Base-by-base conservation (phyloP, 1,140 invertebrate genomes). In the Hestina assimilis region DNA sequence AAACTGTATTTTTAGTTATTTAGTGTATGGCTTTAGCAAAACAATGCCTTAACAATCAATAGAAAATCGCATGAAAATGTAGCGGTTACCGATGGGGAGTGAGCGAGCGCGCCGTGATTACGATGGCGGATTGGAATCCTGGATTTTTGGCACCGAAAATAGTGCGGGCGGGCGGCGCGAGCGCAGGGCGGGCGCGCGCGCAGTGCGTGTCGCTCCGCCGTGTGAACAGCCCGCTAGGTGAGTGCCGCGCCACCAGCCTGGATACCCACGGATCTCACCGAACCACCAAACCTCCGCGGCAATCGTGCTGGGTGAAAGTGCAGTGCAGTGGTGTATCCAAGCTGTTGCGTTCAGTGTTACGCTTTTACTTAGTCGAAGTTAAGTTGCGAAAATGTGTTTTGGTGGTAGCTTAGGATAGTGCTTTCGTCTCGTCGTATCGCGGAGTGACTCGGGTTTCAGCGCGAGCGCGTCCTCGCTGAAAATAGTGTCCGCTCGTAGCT, bases 131-230 rank as follows among this genome's bases (percentile, higher is more conserved):
- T 83, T 63, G 78, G 76, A 83, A 83, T 85, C 79, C 72, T 80
- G 78, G 75, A 84, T 84, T 87, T 83, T 84, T 86, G 84, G 79
- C 84, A 79, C 84, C 84, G 76, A 87, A 87, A 87, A 87, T 87
- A 87, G 84, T 79, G 77, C 78, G 82, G 80, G 77, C 76, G 79
- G 70, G 79, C 75, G 72, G 73, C 59, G 61, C 59, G 58, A 53
- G 55, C 67, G 66, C 71, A 69, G 72, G 73, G 80, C 75, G 75
- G 77, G 74, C 70, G 53, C 66, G 61, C 31, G 66, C 79, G 75
- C 79, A 87, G 84, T 87, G 83, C 84, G 83, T 79, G 84, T 79
- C 84, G 84, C 84, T 87, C 84, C 84, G 84, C 84, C 84, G 84
- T 79, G 78, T 84, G 75, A 83, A 86, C 73, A 83, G 79, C 84